A percentile compares a stretch with the other conserved stretches of the same genome.
phyloP scores from a whole-genome alignment of 2,797 vertebrate genomes.

The Sphenopsis melanotis region DNA sequence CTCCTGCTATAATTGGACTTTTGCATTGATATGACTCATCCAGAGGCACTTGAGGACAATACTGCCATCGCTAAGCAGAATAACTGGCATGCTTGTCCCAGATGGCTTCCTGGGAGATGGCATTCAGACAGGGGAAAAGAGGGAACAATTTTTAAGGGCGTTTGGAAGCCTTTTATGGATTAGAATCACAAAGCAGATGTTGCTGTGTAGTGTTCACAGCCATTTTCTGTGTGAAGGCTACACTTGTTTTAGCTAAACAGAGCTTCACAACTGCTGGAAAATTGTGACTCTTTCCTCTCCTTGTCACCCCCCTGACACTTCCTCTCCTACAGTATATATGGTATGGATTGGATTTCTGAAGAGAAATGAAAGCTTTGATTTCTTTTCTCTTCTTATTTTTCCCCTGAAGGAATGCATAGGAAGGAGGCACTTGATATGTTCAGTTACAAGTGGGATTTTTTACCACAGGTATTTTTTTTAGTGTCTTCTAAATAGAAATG shows the following conservation, averaged over 20 bases:
- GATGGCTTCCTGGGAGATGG: slow-evolving; percentile 53
- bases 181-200: slow-evolving; percentile 46
- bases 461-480: neutral
- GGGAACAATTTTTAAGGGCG: slow-evolving; percentile 34
- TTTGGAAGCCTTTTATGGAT: slow-evolving; percentile 45
- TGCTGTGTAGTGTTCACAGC: slow-evolving; percentile 12
- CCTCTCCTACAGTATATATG: neutral
- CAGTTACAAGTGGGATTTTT: neutral
- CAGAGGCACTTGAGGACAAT: slow-evolving; percentile 42
- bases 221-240: slow-evolving; percentile 13
- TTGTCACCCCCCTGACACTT: neutral
- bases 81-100: slow-evolving; percentile 41
- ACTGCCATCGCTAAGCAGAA: neutral
- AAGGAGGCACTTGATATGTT: neutral
- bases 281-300: neutral
- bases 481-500: neutral
- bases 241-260: neutral
- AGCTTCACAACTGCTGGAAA: neutral
- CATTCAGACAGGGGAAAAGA: slow-evolving; percentile 30
- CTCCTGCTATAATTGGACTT: slow-evolving; percentile 45
- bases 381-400: neutral
- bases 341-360: neutral
- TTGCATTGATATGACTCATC: slow-evolving; percentile 45
- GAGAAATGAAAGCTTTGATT: neutral
- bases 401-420: neutral